Conservation (phyloP, 2,888 invertebrate genomes). For the Liposcelis brunnea region DNA sequence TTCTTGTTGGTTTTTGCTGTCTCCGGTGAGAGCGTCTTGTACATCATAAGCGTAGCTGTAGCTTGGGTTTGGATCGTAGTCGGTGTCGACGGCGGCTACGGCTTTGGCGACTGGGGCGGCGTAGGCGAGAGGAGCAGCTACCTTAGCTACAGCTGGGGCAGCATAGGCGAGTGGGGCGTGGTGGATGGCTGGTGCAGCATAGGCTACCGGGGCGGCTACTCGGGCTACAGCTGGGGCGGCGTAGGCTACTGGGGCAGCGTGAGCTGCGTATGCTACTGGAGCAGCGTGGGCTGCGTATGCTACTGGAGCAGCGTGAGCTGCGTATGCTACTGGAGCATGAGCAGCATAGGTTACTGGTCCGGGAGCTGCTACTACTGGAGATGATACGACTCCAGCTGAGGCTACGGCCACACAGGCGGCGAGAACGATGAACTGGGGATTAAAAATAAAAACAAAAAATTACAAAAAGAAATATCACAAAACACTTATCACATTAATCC, state of each 20-base stretch:
- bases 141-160: slow-evolving; percentile 13
- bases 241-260: slow-evolving; percentile 15
- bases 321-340: slow-evolving; percentile 15
- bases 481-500: no score
- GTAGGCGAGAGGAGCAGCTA: slow-evolving; percentile 15
- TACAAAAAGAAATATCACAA: not conserved
- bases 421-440: slow-evolving; percentile 15
- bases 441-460: not conserved
- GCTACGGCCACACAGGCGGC: slow-evolving; percentile 17
- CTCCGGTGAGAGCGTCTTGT: slow-evolving; percentile 35
- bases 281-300: slow-evolving; percentile 16
- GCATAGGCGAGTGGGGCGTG: slow-evolving; percentile 17
- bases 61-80: slow-evolving; percentile 34
- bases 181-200: slow-evolving; percentile 17
- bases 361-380: slow-evolving; percentile 10
- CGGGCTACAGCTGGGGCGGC: slow-evolving; percentile 13
- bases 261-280: slow-evolving; percentile 16
- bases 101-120: slow-evolving; percentile 17
- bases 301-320: slow-evolving; percentile 13
- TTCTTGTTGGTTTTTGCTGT: slow-evolving; percentile 36
- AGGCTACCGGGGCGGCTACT: slow-evolving; percentile 9
- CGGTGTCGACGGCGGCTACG: slow-evolving; percentile 17
- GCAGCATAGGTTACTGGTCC: slow-evolving; percentile 16
- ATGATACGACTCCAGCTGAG: slow-evolving; percentile 11
- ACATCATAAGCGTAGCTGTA: slow-evolving; percentile 37